Evolutionary conservation across 2,113 vertebrate genomes (phyloP).

Genomic region (Diphyllodes magnificus): DNA sequence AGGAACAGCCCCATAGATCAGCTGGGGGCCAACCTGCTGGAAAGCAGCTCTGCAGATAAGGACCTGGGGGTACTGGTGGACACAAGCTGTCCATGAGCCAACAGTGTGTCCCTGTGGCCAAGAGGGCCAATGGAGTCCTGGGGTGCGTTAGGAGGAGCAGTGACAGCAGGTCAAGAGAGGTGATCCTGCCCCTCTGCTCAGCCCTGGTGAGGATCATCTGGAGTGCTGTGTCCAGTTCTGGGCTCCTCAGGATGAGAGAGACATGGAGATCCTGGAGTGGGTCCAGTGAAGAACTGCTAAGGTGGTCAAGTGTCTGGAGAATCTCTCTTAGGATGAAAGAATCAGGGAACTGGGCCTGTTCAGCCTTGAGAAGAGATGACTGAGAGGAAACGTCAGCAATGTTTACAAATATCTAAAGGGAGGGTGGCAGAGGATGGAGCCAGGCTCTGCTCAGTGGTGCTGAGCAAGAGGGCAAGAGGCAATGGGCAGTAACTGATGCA

Average conservation of each 20-base stretch:
- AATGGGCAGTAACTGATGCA: background rate
- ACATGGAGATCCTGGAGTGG: background rate
- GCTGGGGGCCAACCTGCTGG: background rate
- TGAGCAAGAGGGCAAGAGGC: fast-evolving
- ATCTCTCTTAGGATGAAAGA: background rate
- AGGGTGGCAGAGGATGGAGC: no score
- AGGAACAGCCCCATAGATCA: background rate
- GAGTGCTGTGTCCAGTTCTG: background rate
- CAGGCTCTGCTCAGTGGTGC: background rate
- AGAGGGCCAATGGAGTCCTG: background rate
- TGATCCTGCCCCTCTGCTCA: background rate
- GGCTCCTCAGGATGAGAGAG: background rate
- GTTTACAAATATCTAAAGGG: no score
- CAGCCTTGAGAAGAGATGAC: background rate
- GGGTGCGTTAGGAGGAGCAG: background rate
- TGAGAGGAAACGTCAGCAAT: background rate
- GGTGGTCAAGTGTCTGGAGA: background rate
- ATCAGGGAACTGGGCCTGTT: background rate
- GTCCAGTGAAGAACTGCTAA: background rate
- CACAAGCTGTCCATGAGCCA: background rate
- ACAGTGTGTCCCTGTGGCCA: background rate
- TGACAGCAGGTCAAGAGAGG: background rate
- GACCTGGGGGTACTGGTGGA: background rate
- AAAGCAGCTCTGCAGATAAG: background rate
- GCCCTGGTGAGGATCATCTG: background rate